phyloP scores from a whole-genome alignment of 2,797 vertebrate species.

The Gymnopithys bicolor region DNA sequence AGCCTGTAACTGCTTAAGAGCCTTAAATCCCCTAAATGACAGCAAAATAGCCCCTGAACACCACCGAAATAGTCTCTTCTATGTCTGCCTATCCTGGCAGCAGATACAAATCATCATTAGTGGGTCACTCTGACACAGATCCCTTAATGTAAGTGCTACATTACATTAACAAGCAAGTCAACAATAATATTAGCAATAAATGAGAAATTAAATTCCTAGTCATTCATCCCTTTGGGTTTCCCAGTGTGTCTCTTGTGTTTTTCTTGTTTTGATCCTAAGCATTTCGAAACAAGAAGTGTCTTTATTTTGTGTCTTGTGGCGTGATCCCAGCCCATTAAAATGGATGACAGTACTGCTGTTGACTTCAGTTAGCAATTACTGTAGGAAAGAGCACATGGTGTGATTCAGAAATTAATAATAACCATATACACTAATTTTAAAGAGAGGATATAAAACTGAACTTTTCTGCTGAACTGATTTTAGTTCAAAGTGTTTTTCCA shows the following conservation, averaged over 20 bases:
- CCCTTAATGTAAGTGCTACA: slow-evolving; percentile 58
- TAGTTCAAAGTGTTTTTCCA: background rate
- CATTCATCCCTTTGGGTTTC: slow-evolving; percentile 62
- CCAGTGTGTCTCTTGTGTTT: slow-evolving; percentile 58
- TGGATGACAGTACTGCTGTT: slow-evolving; percentile 52
- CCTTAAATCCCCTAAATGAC: slow-evolving; percentile 53
- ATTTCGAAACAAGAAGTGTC: slow-evolving; percentile 54
- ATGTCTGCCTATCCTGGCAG: slow-evolving; percentile 34
- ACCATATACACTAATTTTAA: slow-evolving; percentile 38
- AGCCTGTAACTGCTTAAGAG: slow-evolving; percentile 50
- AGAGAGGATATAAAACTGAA: background rate
- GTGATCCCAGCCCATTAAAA: slow-evolving; percentile 66
- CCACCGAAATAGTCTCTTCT: background rate
- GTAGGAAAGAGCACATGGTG: slow-evolving; percentile 40
- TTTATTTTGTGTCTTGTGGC: slow-evolving; percentile 62
- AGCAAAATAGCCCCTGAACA: slow-evolving; percentile 49
- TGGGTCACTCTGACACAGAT: slow-evolving; percentile 55
- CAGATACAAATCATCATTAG: slow-evolving; percentile 63
- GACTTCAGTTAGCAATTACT: slow-evolving; percentile 53
- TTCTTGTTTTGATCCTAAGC: slow-evolving; percentile 63
- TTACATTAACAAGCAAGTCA: slow-evolving; percentile 68
- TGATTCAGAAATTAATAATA: slow-evolving; percentile 63
- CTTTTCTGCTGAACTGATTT: slow-evolving; percentile 6
- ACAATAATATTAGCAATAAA: slow-evolving; percentile 71
- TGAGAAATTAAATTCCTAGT: slow-evolving; percentile 68